Evolutionary conservation across 2,888 invertebrate species (phyloP).

Genomic region (Timandra comae): DNA sequence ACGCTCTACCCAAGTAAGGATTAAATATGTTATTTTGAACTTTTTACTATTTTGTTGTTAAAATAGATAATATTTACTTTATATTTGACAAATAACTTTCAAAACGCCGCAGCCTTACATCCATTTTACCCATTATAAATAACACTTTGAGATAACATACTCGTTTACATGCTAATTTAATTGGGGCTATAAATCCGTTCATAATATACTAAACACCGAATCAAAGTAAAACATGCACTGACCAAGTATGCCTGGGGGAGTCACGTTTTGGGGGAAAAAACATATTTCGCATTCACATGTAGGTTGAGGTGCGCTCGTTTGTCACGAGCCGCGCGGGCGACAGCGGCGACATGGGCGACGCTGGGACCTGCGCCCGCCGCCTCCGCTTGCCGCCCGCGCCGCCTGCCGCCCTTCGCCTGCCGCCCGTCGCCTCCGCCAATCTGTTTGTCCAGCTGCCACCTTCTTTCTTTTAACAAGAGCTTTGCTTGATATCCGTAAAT

Average conservation of each 20-base stretch:
- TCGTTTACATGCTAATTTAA: neutral
- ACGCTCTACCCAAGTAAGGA: too few relatives aligned
- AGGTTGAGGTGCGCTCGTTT: conserved; percentile 46
- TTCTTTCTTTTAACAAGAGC: conserved; percentile 64
- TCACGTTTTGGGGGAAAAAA: conserved; percentile 38
- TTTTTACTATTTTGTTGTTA: too few relatives aligned
- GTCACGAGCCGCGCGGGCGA: conserved; percentile 23
- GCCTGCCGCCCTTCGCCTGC: neutral
- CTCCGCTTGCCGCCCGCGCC: too few relatives aligned
- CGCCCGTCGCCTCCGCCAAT: conserved; percentile 38
- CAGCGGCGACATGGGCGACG: conserved; percentile 18
- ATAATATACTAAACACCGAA: conserved; percentile 3
- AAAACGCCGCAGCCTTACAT: too few relatives aligned
- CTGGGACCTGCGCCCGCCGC: conserved; percentile 25
- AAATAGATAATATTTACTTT: too few relatives aligned
- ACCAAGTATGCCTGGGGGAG: conserved; percentile 22
- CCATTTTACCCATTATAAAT: too few relatives aligned
- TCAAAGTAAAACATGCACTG: conserved; percentile 18
- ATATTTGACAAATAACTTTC: too few relatives aligned
- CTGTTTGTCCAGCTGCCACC: conserved; percentile 69
- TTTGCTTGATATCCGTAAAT: conserved; percentile 59
- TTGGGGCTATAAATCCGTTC: too few relatives aligned
- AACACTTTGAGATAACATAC: too few relatives aligned
- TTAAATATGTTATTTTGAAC: too few relatives aligned
- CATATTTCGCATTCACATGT: conserved; percentile 42